Evolutionary conservation across 2,113 vertebrate genomes (phyloP), one percentile per base, ranked within the genome.

Genomic region (Salvelinus fontinalis): DNA sequence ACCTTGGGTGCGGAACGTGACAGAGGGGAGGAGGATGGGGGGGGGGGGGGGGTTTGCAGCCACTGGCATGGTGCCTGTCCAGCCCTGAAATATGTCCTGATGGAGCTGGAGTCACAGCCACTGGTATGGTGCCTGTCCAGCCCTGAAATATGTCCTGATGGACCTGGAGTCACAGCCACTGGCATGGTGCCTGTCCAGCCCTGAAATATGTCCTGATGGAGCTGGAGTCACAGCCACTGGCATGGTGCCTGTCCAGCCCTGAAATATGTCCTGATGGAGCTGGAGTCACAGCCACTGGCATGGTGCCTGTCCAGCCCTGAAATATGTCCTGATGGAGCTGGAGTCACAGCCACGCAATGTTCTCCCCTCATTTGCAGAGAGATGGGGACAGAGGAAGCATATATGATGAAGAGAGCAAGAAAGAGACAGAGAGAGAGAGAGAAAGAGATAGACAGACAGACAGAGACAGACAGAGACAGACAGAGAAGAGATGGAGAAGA

Each of bases 241-340:
- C 85, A 73, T 57, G 65, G 67, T 75, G 86, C 90, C 88, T 73
- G 82, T 83, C 77, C 81, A 65, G 74, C 78, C 34, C 51, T 67
- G 79, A 88, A 89, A 90, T 86, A 31, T 31, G 31, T 31, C 31
- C 31, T 6, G 31, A 34, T 34, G 31, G 5, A 34, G 31, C 31
- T 34, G 31, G 31, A 34, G 31, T 31, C 31, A 31, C 84, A 81
- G 31, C 7, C 87, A 83, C 87, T 92, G 89, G 88, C 85, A 73
- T 57, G 64, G 66, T 75, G 86, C 90, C 88, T 73, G 82, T 83
- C 77, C 81, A 65, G 73, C 78, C 31, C 51, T 67, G 80, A 89
- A 90, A 90, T 86, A 89, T 86, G 83, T 81, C 85, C 81, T 85
- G 83, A 84, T 89, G 85, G 85, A 88, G 88, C 80, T 80, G 78